Conservation (phyloP, 2,113 vertebrate genomes). For the Gadus macrocephalus region DNA sequence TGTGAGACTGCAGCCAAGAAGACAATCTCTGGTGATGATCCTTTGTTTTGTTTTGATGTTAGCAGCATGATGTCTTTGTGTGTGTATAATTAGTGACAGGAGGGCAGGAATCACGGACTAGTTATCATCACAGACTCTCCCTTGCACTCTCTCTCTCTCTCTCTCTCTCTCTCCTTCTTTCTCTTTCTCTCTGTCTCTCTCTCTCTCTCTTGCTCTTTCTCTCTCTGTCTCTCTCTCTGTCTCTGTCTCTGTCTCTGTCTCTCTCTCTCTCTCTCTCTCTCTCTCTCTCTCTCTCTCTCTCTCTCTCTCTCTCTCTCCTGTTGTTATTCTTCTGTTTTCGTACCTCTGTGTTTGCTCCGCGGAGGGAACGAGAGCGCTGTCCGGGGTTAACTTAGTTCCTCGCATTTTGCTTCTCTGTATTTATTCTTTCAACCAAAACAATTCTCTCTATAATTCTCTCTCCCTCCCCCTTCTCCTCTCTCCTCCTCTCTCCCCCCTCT, state of each 20-base stretch:
- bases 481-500: no score
- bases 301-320: conserved; percentile 3
- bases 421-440: no score
- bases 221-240: not conserved
- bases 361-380: no score
- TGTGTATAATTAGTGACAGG: not conserved
- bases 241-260: conserved; percentile 15
- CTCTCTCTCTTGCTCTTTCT: conserved; percentile 12
- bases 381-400: no score
- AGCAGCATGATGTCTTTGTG: not conserved
- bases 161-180: not conserved
- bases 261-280: conserved; percentile 5
- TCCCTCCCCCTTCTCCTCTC: not conserved
- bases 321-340: no score
- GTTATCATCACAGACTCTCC: conserved; percentile 13
- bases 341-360: no score
- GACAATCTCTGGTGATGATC: not conserved
- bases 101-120: not conserved
- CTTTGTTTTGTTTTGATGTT: not conserved
- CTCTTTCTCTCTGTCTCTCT: conserved; percentile 22
- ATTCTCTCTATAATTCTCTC: no score
- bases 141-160: conserved; percentile 11
- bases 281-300: conserved; percentile 20
- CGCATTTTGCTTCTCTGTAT: no score
- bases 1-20: not conserved